Base-by-base conservation (phyloP, 2,113 vertebrate species). In the Mesitornis unicolor region DNA sequence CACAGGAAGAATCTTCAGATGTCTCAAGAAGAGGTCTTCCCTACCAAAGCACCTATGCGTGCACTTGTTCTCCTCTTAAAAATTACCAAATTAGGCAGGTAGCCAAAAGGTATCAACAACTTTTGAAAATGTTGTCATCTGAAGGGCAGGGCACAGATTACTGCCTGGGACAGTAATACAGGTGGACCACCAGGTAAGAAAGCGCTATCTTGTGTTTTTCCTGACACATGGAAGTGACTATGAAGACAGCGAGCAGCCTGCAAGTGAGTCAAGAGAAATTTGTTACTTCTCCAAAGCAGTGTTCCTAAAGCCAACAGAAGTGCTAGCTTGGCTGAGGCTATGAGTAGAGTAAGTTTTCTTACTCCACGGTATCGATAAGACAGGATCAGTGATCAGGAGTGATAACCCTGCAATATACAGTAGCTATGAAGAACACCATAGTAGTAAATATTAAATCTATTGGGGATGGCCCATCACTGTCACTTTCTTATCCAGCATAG, bases 1-100 rank as follows among this genome's bases (percentile, higher is more conserved):
- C 35, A 33, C 35, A 47, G 35, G 21, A 88, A 67, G 47, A 78
- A 42, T 19, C 59, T 24, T 59, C 29, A 35, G 17, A 33, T 24
- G 18, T 33, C 53, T 73, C 28, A n/a, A 36, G 13, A 71, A 22
- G 29, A 71, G 11, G 9, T n/a, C 43, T 38, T 40, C 26, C 40
- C 31, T 42, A 53, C 7, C 45, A 60, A 40, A 78, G 38, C 64
- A 54, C 1, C 0, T 43, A 22, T 5, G 3, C 29, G 14, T 3
- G 2, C 29, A 26, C 6, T 60, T 42, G n/a, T 33, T 13, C 47
- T 56, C 38, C 10, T 42, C 79, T 77, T 60, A 65, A 61, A 69
- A 57, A 50, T 29, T 19, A 61, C 10, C 20, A 45, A 61, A 48
- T 63, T 43, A 28, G 10, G 61, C 12, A 68, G 15, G 35, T 24